Percentiles rank a stretch among this genome's conserved stretches.
phyloP scores from a whole-genome alignment of 2,888 invertebrate species.

The Drosophila nigricruria region DNA sequence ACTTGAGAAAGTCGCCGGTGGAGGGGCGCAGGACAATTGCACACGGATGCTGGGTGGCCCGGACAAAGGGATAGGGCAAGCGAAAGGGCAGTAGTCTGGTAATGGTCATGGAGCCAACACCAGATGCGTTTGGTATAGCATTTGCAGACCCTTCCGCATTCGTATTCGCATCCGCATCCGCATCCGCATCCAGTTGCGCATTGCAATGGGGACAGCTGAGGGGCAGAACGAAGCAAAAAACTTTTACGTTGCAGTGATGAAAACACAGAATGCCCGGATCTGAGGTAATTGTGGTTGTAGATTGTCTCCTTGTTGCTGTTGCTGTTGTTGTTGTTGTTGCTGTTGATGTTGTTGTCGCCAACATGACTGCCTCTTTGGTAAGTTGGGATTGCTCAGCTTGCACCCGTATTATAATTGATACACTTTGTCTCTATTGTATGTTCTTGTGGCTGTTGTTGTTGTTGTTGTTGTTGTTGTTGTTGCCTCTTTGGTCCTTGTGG shows the following conservation, averaged over 20 bases:
- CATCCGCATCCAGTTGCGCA: conserved; percentile 86
- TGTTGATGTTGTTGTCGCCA: conserved; percentile 67
- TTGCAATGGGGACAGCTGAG: conserved; percentile 92
- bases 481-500: conserved; percentile 52
- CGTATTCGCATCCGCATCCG: conserved; percentile 36
- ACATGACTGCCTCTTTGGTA: conserved; percentile 56
- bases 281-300: conserved; percentile 84
- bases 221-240: conserved; percentile 93
- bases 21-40: conserved; percentile 95
- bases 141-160: conserved; percentile 15
- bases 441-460: conserved; percentile 16
- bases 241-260: conserved; percentile 93
- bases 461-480: conserved; percentile 5
- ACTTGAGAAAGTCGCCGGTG: conserved; percentile 94
- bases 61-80: conserved; percentile 94
- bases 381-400: conserved; percentile 33
- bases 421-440: conserved; percentile 65
- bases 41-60: conserved; percentile 92
- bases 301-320: conserved; percentile 24
- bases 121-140: conserved; percentile 30
- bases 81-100: conserved; percentile 91
- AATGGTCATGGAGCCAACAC: conserved; percentile 34
- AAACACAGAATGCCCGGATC: conserved; percentile 95
- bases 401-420: conserved; percentile 79
- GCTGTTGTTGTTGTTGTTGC: conserved; percentile 5